Base-by-base conservation (phyloP, 30 jellyfish, hydroid and myxozoan species). In the Aurelia aurita complex sp. Pacific region DNA sequence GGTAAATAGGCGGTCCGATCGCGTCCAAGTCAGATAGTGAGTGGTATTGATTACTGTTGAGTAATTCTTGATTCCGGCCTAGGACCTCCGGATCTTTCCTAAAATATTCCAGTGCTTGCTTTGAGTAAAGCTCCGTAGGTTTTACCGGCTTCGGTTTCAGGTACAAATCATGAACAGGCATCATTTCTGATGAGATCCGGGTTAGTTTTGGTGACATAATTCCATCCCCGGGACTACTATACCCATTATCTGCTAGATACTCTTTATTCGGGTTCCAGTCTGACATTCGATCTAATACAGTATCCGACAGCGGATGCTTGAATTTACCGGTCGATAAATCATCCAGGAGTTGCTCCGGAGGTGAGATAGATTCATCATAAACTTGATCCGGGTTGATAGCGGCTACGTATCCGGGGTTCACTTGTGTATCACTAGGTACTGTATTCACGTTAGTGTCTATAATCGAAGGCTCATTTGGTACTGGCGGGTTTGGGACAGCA, bases 331-430 rank as follows among this genome's bases (percentile, higher is more conserved):
- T 77, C 40, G 98, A 83, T 59, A 92, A 65, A 80, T 89, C 86
- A 69, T 92, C 98, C 8, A 92, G 82, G 13, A 92, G 88, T 70
- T 88, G 98, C 38, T 92, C 98, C 5, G 98, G 87, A 18, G 98
- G 98, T 8, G 97, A 77, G 1, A 92, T 79, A 5, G 97, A 78
- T 34, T 86, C 88, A 51, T 91, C 98, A 64, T 77, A 76, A 16
- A 87, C 52, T 23, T 86, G 76, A 65, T 88, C 97, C 10, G 68
- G 89, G 34, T 75, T 92, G n/a, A 80, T 64, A 13, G 98, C 96
- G 52, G 92, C 68, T 67, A 84, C 52, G 18, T 83, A 83, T 16
- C 80, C 92, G 51, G 79, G 64, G 19, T 40, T 66, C 2, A 43
- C 33, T 29, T 9, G 18, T 9, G 82, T 52, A 18, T 66, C 64